Base-by-base conservation (phyloP, 2,888 invertebrate species). In the Coleophora deauratella region DNA sequence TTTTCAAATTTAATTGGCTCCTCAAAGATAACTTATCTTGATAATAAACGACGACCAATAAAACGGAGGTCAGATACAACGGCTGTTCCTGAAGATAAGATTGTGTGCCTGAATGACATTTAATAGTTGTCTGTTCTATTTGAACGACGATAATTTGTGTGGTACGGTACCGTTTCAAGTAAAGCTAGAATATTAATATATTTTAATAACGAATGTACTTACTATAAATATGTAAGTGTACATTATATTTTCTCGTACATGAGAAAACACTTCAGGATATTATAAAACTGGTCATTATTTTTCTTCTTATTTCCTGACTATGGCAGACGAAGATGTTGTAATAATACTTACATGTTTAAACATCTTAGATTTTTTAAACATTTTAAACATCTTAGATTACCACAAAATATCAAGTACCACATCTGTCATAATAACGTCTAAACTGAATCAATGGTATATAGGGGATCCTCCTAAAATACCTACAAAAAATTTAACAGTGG, bases 1-100 rank as follows among this genome's bases (percentile, higher is more conserved):
- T 84, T 82, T 84, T 82, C 76, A 84, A 82, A 81, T 85, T 84
- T 85, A 85, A 85, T 85, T 85, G 84, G 84, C 76, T 78, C 72
- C 78, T 80, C 76, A 71, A 62, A 82, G 84, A 85, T 85, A 82
- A 76, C 59, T 73, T 85, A 85, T 85, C 82, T 82, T 81, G 84
- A 85, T 84, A 82, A 84, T 81, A 81, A 84, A 84, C 79, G 81
- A 78, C 75, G 72, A 70, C 79, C 82, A 82, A 82, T 84, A 84
- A 82, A 81, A 79, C 71, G 75, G 75, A 72, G 77, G 74, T 75
- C 62, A 67, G 64, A 62, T 66, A 78, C 72, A 72, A 72, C 72
- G 77, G 66, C 71, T 73, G 66, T 71, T 66, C 65, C 64, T 66
- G 57, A 62, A 76, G 81, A 80, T 81, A 80, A 81, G 75, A 76